A percentile compares a stretch with the other conserved stretches of the same genome.
phyloP scores from a whole-genome alignment of 2,888 invertebrate genomes.

The Liopterus haemorrhoidalis region DNA sequence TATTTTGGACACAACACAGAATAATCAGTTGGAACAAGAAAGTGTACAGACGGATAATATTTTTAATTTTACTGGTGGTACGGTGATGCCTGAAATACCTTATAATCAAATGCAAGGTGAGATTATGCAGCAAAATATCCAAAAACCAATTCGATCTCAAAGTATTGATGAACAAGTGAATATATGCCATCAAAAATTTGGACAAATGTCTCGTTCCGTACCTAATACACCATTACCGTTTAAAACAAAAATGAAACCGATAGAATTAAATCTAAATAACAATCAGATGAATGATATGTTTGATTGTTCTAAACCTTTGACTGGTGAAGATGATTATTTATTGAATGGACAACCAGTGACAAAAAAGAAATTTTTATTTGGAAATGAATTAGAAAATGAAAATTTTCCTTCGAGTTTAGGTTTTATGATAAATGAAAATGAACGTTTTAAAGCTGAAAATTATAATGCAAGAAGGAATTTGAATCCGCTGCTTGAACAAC shows the following conservation, averaged over 20 bases:
- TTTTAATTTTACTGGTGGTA: no score
- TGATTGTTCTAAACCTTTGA: conserved; percentile 2
- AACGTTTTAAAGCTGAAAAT: conserved; percentile 12
- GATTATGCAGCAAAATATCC: conserved; percentile 15
- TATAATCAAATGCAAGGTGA: no score
- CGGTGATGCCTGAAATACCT: no score
- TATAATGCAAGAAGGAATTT: conserved; percentile 32
- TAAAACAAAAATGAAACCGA: conserved; percentile 42
- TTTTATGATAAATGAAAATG: conserved; percentile 17
- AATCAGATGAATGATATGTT: conserved; percentile 15
- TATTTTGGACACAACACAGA: conserved; percentile 49
- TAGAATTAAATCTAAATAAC: conserved; percentile 17
- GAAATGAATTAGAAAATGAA: conserved; percentile 4
- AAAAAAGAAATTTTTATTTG: conserved; percentile 31
- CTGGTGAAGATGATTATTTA: conserved; percentile 40
- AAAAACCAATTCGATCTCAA: conserved; percentile 43
- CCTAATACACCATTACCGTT: conserved; percentile 62
- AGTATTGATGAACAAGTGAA: conserved; percentile 38
- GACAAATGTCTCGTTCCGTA: conserved; percentile 57
- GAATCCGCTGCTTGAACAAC: conserved; percentile 26
- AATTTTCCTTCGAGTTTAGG: conserved; percentile 13
- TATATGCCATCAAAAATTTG: conserved; percentile 32
- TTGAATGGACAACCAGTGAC: conserved; percentile 45
- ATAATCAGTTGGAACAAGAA: conserved; percentile 15
- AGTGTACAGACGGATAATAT: no score